These are phyloP conservation scores for Felis chaus DNA, from an alignment of 2,113 vertebrate genomes.

Conservation along the genomic window DNA sequence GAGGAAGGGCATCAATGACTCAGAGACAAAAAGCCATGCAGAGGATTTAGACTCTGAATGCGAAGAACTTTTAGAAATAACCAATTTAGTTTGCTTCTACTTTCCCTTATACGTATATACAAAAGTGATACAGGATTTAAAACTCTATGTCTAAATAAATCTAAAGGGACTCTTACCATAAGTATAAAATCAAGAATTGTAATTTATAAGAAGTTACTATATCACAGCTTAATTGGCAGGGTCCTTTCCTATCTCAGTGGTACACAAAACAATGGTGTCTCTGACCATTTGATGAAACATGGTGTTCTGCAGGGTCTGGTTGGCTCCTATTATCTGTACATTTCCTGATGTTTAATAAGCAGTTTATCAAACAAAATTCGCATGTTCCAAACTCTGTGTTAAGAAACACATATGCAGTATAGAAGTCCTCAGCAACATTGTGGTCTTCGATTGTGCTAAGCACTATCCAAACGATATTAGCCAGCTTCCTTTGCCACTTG, in stretches of 20 bases:
- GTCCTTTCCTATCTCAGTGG: background rate
- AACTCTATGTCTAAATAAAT: background rate
- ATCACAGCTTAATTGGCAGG: background rate
- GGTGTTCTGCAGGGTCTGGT: background rate
- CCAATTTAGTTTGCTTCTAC: background rate
- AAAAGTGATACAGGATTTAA: background rate
- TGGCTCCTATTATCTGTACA: background rate
- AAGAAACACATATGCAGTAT: background rate
- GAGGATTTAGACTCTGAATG: background rate
- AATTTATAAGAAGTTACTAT: background rate
- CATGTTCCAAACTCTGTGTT: background rate
- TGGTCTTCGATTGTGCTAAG: background rate
- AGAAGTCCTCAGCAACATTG: background rate
- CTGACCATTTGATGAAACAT: background rate
- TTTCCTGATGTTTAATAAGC: conserved; percentile 31
- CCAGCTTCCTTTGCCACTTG: background rate
- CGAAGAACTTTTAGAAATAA: conserved; percentile 28
- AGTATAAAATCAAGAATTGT: background rate
- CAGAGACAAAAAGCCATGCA: background rate
- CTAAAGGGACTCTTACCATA: background rate
- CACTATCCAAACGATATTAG: background rate
- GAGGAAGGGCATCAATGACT: background rate
- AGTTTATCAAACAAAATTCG: background rate
- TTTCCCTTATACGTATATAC: background rate
- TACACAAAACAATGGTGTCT: background rate